A percentile compares a stretch with the other conserved stretches of the same genome.
Conservation (phyloP, 2,888 invertebrate species). For the Scaptomyza reducta region DNA sequence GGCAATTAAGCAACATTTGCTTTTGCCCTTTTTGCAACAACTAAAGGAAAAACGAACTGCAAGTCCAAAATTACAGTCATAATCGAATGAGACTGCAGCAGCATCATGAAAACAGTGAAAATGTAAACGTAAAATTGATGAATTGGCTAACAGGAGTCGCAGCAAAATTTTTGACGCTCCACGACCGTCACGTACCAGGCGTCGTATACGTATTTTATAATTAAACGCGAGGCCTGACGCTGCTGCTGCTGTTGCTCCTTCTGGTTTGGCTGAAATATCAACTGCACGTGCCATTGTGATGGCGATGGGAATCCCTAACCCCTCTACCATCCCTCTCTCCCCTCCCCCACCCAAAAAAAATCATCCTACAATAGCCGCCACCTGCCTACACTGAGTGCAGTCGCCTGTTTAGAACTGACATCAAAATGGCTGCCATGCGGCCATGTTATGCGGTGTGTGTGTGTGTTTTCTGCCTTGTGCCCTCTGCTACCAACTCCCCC, state of each 20-base stretch:
- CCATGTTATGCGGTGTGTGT: slow-evolving; percentile 52
- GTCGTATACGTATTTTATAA: slow-evolving; percentile 75
- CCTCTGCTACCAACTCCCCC: background rate
- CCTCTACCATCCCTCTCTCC: background rate
- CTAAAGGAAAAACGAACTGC: slow-evolving; percentile 14
- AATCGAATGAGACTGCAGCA: slow-evolving; percentile 32
- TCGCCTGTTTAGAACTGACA: slow-evolving; percentile 60
- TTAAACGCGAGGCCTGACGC: slow-evolving; percentile 55
- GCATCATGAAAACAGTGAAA: slow-evolving; percentile 36
- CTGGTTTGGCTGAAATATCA: slow-evolving; percentile 49
- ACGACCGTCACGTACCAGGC: slow-evolving; percentile 59
- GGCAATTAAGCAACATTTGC: slow-evolving; percentile 19
- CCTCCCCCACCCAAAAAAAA: background rate
- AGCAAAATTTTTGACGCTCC: slow-evolving; percentile 11
- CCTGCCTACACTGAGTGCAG: slow-evolving; percentile 45
- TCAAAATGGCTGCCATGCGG: slow-evolving; percentile 75
- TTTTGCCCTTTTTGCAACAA: background rate
- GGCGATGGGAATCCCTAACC: slow-evolving; percentile 11
- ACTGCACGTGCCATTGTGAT: slow-evolving; percentile 65
- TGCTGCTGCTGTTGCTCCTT: slow-evolving; percentile 6
- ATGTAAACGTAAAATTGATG: slow-evolving; percentile 66
- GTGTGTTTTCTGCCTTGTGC: slow-evolving; percentile 23
- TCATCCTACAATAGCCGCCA: slow-evolving; percentile 25
- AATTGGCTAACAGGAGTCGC: slow-evolving; percentile 62
- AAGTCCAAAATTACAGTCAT: slow-evolving; percentile 25